A percentile compares a stretch with the other conserved stretches of the same genome.
phyloP scores from a whole-genome alignment of 2,888 invertebrate genomes.

The Phytoseiulus persimilis region DNA sequence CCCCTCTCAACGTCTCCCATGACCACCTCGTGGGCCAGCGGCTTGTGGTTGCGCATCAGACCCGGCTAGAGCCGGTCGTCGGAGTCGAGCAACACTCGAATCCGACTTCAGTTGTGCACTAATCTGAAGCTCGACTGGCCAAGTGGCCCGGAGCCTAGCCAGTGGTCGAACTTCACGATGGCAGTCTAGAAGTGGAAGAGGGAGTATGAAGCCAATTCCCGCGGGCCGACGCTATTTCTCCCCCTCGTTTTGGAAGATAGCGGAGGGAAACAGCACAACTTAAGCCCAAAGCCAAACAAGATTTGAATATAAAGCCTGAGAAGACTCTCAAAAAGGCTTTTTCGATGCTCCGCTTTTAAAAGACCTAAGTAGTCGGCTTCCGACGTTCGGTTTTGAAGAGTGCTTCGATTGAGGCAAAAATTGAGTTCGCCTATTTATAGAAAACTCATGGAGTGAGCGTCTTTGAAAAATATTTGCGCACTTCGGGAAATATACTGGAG shows the following conservation, averaged over 20 bases:
- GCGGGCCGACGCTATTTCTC: neutral
- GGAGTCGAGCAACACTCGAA: neutral
- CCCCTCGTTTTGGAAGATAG: neutral
- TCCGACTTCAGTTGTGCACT: neutral
- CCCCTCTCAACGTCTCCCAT: too few relatives aligned
- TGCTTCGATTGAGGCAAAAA: neutral
- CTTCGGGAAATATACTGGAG: neutral
- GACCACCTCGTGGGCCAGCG: too few relatives aligned
- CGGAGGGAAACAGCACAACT: neutral
- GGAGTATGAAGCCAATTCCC: neutral
- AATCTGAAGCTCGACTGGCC: neutral
- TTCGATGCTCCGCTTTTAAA: neutral
- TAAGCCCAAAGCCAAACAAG: constrained; percentile 29
- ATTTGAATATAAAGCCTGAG: constrained; percentile 26
- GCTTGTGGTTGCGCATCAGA: too few relatives aligned
- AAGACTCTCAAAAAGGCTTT: neutral
- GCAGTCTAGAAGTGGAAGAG: neutral
- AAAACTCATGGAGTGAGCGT: neutral
- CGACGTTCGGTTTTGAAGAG: neutral
- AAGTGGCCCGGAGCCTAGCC: neutral
- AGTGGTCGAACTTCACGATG: neutral
- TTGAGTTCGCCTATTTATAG: neutral
- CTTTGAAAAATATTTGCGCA: neutral
- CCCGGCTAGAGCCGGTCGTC: too few relatives aligned
- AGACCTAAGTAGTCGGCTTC: neutral